Conservation (phyloP, 2,113 vertebrate genomes). For the Toxotes chatareus region DNA sequence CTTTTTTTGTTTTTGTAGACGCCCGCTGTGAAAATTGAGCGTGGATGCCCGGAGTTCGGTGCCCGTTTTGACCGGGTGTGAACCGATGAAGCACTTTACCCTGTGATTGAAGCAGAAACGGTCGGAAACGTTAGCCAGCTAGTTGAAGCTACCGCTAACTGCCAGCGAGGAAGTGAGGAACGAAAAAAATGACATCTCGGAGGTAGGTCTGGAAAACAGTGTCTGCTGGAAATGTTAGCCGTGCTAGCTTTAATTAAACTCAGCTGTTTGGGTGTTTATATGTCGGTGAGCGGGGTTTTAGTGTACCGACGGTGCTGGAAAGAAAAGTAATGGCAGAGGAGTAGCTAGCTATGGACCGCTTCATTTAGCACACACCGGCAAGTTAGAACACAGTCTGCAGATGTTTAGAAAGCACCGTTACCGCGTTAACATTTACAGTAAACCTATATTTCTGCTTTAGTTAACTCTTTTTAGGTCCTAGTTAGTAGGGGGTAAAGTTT, state of each 20-base stretch:
- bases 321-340: neutral
- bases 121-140: slow-evolving; percentile 61
- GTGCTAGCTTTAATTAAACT: slow-evolving; percentile 23
- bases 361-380: slow-evolving; percentile 59
- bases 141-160: slow-evolving; percentile 70
- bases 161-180: slow-evolving; percentile 78
- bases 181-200: slow-evolving; percentile 93
- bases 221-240: slow-evolving; percentile 44
- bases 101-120: slow-evolving; percentile 61
- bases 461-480: too few species aligned
- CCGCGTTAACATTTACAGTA: neutral
- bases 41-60: slow-evolving; percentile 64
- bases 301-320: slow-evolving; percentile 20
- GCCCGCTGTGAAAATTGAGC: slow-evolving; percentile 27
- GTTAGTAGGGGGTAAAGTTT: neutral
- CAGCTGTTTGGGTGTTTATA: neutral
- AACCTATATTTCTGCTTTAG: neutral
- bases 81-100: slow-evolving; percentile 76
- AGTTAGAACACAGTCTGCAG: slow-evolving; percentile 28
- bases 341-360: slow-evolving; percentile 26
- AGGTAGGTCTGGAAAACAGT: slow-evolving; percentile 86
- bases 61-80: slow-evolving; percentile 69
- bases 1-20: slow-evolving; percentile 51
- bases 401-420: slow-evolving; percentile 34
- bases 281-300: slow-evolving; percentile 13